Evolutionary conservation across 2,113 vertebrate genomes (phyloP).

Genomic region (Macroglossus sobrinus): DNA sequence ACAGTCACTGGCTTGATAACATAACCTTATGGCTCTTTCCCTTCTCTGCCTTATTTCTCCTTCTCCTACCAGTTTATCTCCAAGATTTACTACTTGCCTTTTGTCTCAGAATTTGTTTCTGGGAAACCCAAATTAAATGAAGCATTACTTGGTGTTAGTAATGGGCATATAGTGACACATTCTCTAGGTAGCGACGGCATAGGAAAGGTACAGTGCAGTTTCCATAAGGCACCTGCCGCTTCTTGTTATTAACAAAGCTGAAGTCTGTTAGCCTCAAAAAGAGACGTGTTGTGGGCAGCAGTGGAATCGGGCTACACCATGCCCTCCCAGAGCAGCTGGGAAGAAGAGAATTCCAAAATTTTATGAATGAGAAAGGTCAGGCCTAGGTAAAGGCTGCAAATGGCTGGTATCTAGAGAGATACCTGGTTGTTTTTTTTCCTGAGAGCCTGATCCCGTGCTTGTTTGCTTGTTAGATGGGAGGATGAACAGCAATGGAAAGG

Average conservation of each 20-base stretch:
- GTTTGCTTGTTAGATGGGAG: neutral
- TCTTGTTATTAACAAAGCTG: neutral
- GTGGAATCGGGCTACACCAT: neutral
- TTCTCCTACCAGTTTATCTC: neutral
- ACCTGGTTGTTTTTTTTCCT: neutral
- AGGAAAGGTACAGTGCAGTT: neutral
- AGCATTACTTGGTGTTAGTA: neutral
- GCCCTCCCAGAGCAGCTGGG: neutral
- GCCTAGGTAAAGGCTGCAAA: neutral
- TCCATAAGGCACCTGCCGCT: neutral
- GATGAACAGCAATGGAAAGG: neutral
- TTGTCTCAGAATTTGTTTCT: neutral
- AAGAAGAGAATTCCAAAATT: neutral
- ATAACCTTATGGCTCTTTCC: neutral
- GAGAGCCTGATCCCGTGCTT: neutral
- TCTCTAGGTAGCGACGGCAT: neutral
- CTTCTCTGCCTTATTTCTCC: neutral
- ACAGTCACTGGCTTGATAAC: neutral
- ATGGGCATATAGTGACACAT: neutral
- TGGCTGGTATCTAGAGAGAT: neutral
- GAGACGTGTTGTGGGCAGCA: neutral
- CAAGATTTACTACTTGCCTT: neutral
- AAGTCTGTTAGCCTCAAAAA: neutral
- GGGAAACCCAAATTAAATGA: neutral
- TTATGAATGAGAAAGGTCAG: neutral